Percentiles rank a stretch among this genome's conserved stretches.
phyloP scores from a whole-genome alignment of 2,888 invertebrate genomes.

The Pollenia griseotomentosa region DNA sequence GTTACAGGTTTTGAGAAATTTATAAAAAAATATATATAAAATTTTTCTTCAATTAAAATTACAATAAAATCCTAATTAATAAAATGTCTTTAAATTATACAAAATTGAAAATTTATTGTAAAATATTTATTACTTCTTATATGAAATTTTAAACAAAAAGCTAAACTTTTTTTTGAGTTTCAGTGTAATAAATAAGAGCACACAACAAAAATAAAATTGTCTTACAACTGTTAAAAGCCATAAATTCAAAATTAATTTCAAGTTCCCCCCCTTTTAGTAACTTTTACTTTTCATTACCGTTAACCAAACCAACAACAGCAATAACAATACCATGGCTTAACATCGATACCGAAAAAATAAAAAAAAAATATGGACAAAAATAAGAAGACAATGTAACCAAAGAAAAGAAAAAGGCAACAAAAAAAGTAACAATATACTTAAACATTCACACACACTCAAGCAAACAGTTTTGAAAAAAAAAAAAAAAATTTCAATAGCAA shows the following conservation, averaged over 20 bases:
- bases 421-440: constrained; percentile 10
- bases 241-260: constrained; percentile 52
- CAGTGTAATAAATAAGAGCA: constrained; percentile 48
- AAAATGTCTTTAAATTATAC: too few species aligned
- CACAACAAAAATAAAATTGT: background rate
- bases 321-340: constrained; percentile 4
- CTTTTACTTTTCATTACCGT: constrained; percentile 72
- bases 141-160: background rate
- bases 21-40: too few species aligned
- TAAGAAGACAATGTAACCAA: constrained; percentile 18
- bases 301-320: constrained; percentile 51
- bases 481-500: constrained; percentile 71
- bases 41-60: background rate
- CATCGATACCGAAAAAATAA: constrained; percentile 15
- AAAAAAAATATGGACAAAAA: background rate
- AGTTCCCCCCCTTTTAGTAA: constrained; percentile 69
- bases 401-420: constrained; percentile 32
- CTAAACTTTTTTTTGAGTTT: constrained; percentile 36
- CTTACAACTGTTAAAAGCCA: constrained; percentile 43
- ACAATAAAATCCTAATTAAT: background rate
- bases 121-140: too few species aligned
- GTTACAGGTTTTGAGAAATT: constrained; percentile 16
- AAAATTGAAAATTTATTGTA: too few species aligned
- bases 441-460: background rate
- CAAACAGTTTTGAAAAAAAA: background rate